Evolutionary conservation across 2,888 invertebrate species (phyloP).

Genomic region (Heliconius charithonia): DNA sequence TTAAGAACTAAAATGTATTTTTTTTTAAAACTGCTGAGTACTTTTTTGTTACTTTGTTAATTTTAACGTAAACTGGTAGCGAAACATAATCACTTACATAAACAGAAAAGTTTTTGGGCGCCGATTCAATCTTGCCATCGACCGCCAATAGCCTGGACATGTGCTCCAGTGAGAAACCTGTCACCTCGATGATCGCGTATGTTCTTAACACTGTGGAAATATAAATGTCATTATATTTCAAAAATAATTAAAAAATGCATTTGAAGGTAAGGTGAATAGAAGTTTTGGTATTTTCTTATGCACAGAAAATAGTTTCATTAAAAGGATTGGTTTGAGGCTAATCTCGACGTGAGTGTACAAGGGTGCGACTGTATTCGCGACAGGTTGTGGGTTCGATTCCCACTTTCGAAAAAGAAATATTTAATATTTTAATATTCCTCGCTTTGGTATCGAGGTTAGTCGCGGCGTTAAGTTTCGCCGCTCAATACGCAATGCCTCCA

Average conservation of each 20-base stretch:
- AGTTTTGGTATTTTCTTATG: too few species aligned
- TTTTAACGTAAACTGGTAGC: background rate
- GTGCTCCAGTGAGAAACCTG: slow-evolving; percentile 96
- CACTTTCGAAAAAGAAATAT: too few species aligned
- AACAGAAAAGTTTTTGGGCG: slow-evolving; percentile 94
- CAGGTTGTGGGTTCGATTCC: too few species aligned
- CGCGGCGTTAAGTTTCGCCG: too few species aligned
- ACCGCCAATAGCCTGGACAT: slow-evolving; percentile 92
- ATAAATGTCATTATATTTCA: background rate
- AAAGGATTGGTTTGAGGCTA: too few species aligned
- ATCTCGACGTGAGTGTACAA: too few species aligned
- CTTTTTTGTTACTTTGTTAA: background rate
- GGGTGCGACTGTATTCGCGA: too few species aligned
- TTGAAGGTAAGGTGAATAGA: too few species aligned
- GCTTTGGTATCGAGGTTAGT: too few species aligned
- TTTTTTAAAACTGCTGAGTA: background rate
- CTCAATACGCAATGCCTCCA: too few species aligned
- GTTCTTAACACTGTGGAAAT: slow-evolving; percentile 88
- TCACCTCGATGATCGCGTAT: slow-evolving; percentile 88
- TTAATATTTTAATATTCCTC: too few species aligned
- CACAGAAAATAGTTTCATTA: too few species aligned
- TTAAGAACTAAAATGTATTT: background rate
- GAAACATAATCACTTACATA: slow-evolving; percentile 78
- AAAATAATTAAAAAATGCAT: background rate
- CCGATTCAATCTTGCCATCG: slow-evolving; percentile 94